These are phyloP conservation scores for Passer domesticus DNA, from an alignment of 2,113 vertebrate species.

Conservation along the genomic window DNA sequence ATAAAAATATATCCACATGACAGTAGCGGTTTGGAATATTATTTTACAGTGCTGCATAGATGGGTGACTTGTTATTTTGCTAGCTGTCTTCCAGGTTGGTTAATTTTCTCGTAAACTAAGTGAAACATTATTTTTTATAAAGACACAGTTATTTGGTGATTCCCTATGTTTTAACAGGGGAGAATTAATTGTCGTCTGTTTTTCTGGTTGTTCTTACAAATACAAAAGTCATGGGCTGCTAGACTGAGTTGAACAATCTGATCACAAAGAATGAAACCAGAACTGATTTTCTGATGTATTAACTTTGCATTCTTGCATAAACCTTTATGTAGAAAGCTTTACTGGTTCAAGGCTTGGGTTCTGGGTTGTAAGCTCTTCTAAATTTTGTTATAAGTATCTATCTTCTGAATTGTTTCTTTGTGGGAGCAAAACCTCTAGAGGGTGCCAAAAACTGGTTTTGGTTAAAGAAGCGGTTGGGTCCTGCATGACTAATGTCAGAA, in stretches of 20 bases:
- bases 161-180: background rate
- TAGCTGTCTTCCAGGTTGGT: background rate
- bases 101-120: background rate
- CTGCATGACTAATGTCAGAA: background rate
- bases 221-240: background rate
- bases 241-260: background rate
- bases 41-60: background rate
- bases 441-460: conserved; percentile 53
- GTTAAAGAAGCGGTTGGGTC: background rate
- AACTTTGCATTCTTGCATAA: background rate
- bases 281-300: background rate
- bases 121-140: background rate
- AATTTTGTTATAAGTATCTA: background rate
- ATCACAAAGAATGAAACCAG: background rate
- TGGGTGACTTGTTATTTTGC: background rate
- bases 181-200: background rate
- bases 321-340: background rate
- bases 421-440: conserved; percentile 51
- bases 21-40: background rate
- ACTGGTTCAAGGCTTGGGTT: background rate
- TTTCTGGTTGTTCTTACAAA: background rate
- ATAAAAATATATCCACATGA: background rate
- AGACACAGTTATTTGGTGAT: background rate
- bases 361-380: background rate
- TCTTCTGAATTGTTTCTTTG: background rate